These are phyloP conservation scores for Catostylus mosaicus DNA, from an alignment of 30 jellyfish, hydroid and myxozoan species.

Conservation along the genomic window DNA sequence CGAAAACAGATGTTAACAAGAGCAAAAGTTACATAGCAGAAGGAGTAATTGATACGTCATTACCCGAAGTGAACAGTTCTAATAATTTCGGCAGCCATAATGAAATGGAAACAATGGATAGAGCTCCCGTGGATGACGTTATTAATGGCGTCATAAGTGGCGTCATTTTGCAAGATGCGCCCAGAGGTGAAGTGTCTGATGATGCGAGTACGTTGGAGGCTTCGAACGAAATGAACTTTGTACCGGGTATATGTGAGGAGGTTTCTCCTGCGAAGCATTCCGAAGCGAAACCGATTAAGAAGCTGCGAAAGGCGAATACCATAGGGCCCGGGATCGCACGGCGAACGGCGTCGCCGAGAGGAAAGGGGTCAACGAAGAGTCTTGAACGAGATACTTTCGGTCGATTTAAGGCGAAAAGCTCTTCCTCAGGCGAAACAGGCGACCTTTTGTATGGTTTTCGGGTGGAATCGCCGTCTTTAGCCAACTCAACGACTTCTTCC, in stretches of 20 bases:
- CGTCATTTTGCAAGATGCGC: background rate
- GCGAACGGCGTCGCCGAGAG: constrained; percentile 3
- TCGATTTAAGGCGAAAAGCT: background rate
- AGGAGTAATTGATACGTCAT: too few relatives aligned
- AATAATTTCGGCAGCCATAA: too few relatives aligned
- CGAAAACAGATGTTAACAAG: too few relatives aligned
- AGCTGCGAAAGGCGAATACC: constrained; percentile 41
- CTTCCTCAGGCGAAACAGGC: constrained; percentile 28
- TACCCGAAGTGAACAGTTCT: too few relatives aligned
- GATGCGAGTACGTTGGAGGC: background rate
- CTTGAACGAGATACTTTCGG: constrained; percentile 22
- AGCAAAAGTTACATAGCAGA: too few relatives aligned
- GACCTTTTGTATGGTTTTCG: constrained; percentile 59
- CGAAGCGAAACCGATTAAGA: constrained; percentile 39
- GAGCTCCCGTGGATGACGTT: background rate
- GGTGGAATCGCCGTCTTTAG: constrained; percentile 48
- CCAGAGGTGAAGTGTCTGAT: background rate
- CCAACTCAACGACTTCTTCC: constrained; percentile 66
- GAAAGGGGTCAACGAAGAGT: constrained; percentile 25
- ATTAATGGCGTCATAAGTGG: background rate
- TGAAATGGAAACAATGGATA: background rate
- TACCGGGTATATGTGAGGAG: constrained; percentile 66
- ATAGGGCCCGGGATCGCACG: constrained; percentile 21
- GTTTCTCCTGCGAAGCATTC: constrained; percentile 3
- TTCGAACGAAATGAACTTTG: constrained; percentile 46